These are phyloP conservation scores for Ylistrum balloti DNA, from an alignment of 1,140 invertebrate genomes.

Conservation along the genomic window DNA sequence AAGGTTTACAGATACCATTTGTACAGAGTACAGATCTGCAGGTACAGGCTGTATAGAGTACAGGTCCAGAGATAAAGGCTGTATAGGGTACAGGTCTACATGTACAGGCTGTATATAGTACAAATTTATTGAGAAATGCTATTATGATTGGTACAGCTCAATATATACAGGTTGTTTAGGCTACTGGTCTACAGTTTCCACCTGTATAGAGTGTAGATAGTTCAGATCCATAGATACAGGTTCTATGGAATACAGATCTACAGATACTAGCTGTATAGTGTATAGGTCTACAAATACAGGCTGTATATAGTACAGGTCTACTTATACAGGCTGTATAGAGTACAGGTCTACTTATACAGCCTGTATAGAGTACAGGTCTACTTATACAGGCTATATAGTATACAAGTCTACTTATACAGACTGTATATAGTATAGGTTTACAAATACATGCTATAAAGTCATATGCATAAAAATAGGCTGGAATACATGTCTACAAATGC, in stretches of 20 bases:
- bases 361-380: too few species aligned
- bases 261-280: background rate
- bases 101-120: background rate
- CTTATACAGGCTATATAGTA: too few species aligned
- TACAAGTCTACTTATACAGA: too few species aligned
- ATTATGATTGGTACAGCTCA: background rate
- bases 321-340: background rate
- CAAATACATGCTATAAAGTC: too few species aligned
- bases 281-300: background rate
- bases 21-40: background rate
- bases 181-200: background rate
- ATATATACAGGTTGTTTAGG: background rate
- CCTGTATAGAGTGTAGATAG: background rate
- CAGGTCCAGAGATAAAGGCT: background rate
- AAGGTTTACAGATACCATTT: too few species aligned
- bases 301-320: background rate
- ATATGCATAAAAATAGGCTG: too few species aligned
- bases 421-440: too few species aligned
- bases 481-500: too few species aligned
- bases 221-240: background rate
- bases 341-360: background rate
- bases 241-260: background rate
- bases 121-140: background rate
- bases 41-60: background rate
- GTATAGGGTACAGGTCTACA: background rate